phyloP scores from a whole-genome alignment of 2,888 invertebrate genomes.

The Callyntrura guangdongensis region DNA sequence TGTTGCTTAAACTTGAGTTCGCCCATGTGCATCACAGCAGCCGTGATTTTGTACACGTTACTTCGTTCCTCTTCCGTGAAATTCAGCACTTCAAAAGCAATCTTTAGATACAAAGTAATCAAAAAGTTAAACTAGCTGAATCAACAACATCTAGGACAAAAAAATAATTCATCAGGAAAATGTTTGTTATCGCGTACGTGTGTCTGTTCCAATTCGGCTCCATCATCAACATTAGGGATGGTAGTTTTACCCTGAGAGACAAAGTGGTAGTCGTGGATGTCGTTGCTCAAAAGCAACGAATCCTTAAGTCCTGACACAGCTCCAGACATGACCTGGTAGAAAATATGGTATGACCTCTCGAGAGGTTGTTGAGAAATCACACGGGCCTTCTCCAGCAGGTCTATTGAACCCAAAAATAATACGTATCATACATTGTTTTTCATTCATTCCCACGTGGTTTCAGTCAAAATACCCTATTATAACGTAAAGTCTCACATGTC shows the following conservation, averaged over 20 bases:
- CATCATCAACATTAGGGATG: conserved; percentile 96
- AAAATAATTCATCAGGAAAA: background rate
- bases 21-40: conserved; percentile 82
- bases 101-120: conserved; percentile 50
- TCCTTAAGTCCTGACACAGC: conserved; percentile 94
- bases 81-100: conserved; percentile 82
- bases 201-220: conserved; percentile 93
- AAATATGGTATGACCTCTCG: conserved; percentile 99
- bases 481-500: conserved; percentile 92
- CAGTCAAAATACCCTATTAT: conserved; percentile 86
- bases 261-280: conserved; percentile 94
- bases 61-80: conserved; percentile 75
- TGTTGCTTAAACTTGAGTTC: conserved; percentile 93
- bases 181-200: conserved; percentile 90
- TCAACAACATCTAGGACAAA: background rate
- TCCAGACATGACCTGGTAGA: conserved; percentile 99
- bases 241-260: conserved; percentile 97
- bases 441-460: conserved; percentile 98
- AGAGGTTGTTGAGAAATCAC: conserved; percentile 99
- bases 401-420: conserved; percentile 87
- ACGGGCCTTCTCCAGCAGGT: conserved; percentile 99
- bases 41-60: conserved; percentile 81
- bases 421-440: too few species aligned
- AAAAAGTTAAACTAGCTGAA: background rate
- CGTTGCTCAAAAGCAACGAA: conserved; percentile 92